These are phyloP conservation scores for Variabilichromis moorii DNA, from an alignment of 2,113 vertebrate genomes.

Conservation along the genomic window DNA sequence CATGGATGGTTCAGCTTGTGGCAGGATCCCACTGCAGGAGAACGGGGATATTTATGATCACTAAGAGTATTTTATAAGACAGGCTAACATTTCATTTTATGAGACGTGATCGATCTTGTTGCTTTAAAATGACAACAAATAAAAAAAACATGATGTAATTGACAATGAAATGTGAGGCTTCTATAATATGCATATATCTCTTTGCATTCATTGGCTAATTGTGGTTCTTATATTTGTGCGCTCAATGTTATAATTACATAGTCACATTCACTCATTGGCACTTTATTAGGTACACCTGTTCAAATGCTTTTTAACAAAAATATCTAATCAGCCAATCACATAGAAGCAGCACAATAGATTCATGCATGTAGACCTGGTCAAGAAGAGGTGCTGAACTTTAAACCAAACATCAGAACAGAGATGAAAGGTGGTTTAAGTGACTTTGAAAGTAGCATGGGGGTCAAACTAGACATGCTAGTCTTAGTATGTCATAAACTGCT, in stretches of 20 bases:
- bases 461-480: not conserved
- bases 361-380: not conserved
- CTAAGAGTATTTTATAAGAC: not conserved
- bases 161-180: not conserved
- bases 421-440: not conserved
- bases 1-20: constrained; percentile 63
- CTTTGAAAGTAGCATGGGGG: not conserved
- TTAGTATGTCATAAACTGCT: not conserved
- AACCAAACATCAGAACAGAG: not conserved
- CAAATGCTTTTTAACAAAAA: not conserved
- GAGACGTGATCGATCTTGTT: not conserved
- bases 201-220: not conserved
- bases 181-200: not conserved
- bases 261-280: not conserved
- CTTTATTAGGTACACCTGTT: not conserved
- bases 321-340: not conserved
- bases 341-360: not conserved
- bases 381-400: not conserved
- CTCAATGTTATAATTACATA: not conserved
- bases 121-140: not conserved
- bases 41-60: not conserved
- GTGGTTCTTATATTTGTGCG: not conserved
- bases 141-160: not conserved
- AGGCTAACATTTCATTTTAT: not conserved
- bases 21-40: constrained; percentile 75